phyloP scores from a whole-genome alignment of 2,797 vertebrate genomes.

The Pantherophis alleghaniensis region DNA sequence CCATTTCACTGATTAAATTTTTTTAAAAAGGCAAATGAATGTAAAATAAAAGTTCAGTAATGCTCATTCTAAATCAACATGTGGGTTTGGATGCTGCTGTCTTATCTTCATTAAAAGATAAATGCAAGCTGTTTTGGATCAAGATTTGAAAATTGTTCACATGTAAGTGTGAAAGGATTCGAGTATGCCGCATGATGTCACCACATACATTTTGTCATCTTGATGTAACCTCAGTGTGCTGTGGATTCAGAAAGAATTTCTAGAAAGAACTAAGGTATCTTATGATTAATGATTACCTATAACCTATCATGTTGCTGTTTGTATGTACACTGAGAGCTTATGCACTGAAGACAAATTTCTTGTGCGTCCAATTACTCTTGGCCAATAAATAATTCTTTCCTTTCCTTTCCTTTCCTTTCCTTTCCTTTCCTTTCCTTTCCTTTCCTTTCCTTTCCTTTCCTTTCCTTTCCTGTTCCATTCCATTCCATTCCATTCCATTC shows the following conservation, averaged over 20 bases:
- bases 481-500: not conserved
- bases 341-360: not conserved
- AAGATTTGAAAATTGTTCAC: not conserved
- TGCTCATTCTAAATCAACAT: not conserved
- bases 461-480: fast-evolving
- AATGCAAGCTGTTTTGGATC: not conserved
- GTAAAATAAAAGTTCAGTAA: not conserved
- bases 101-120: not conserved
- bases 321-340: not conserved
- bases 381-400: not conserved
- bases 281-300: not conserved
- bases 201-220: not conserved
- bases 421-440: too few species aligned
- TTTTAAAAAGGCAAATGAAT: not conserved
- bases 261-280: not conserved
- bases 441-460: too few species aligned
- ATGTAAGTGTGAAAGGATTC: not conserved
- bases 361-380: not conserved
- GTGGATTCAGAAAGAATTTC: not conserved
- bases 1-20: not conserved
- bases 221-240: not conserved
- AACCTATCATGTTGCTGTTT: not conserved
- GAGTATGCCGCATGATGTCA: not conserved
- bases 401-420: too few species aligned
- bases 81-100: not conserved